A percentile compares a stretch with the other conserved stretches of the same genome.
These are phyloP conservation scores for Oreochromis aureus DNA, from an alignment of 2,113 vertebrate species.

Conservation along the genomic window DNA sequence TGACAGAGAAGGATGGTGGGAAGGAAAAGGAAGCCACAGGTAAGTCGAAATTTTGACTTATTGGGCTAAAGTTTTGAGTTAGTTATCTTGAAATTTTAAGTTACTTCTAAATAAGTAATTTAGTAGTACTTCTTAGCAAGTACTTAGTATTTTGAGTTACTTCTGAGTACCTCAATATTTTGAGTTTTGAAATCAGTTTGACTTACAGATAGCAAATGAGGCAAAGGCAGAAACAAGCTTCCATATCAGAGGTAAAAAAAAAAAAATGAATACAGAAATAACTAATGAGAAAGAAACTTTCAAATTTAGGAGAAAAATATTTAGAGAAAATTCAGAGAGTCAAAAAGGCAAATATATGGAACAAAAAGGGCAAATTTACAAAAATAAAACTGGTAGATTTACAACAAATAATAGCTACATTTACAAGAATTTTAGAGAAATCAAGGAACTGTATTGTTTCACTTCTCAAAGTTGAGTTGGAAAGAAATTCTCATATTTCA, in stretches of 20 bases:
- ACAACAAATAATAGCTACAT: not conserved
- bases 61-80: not conserved
- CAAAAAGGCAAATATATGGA: not conserved
- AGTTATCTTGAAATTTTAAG: not conserved
- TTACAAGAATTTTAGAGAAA: not conserved
- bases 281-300: not conserved
- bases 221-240: not conserved
- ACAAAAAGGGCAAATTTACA: not conserved
- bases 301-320: not conserved
- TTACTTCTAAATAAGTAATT: not conserved
- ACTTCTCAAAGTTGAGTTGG: not conserved
- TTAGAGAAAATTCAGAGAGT: not conserved
- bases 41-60: not conserved
- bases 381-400: not conserved
- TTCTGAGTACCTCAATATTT: not conserved
- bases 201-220: not conserved
- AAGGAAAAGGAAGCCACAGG: not conserved
- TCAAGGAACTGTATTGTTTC: not conserved
- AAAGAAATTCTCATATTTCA: not conserved
- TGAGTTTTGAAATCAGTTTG: not conserved
- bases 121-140: not conserved
- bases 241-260: not conserved
- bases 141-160: not conserved
- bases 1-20: not conserved
- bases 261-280: not conserved